phyloP scores from a whole-genome alignment of 2,113 vertebrate genomes.

The Clarias macrocephalus region DNA sequence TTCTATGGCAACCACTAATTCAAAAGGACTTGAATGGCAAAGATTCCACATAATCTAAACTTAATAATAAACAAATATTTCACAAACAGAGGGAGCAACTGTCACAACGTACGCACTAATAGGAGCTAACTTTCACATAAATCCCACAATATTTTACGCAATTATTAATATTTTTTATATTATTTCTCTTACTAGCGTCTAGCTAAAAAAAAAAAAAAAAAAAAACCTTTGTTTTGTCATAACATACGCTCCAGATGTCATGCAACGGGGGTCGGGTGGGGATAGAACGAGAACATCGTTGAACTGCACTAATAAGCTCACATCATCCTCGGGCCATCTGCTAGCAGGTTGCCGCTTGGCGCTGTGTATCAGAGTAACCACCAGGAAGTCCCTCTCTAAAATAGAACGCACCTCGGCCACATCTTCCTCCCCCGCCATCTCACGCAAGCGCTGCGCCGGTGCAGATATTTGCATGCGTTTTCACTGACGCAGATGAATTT shows the following conservation, averaged over 20 bases:
- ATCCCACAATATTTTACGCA: background rate
- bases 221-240: conserved; percentile 4
- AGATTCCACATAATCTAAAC: background rate
- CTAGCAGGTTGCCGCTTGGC: conserved; percentile 50
- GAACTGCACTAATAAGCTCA: conserved; percentile 43
- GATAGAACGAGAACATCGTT: conserved; percentile 18
- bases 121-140: background rate
- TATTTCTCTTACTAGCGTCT: background rate
- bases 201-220: background rate
- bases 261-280: background rate
- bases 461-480: conserved; percentile 43
- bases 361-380: conserved; percentile 42
- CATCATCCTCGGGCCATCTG: conserved; percentile 51
- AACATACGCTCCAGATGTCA: conserved; percentile 35
- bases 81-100: background rate
- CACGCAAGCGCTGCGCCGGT: conserved; percentile 10
- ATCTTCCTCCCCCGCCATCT: conserved; percentile 22
- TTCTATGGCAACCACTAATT: background rate
- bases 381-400: conserved; percentile 53
- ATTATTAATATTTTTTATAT: background rate
- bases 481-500: conserved; percentile 25
- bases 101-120: background rate
- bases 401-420: conserved; percentile 40
- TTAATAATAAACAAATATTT: background rate
- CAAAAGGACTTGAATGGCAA: background rate